Evolutionary conservation across 1,140 invertebrate species (phyloP), one percentile per base, ranked within the genome.

Genomic region (Drosophila varians): DNA sequence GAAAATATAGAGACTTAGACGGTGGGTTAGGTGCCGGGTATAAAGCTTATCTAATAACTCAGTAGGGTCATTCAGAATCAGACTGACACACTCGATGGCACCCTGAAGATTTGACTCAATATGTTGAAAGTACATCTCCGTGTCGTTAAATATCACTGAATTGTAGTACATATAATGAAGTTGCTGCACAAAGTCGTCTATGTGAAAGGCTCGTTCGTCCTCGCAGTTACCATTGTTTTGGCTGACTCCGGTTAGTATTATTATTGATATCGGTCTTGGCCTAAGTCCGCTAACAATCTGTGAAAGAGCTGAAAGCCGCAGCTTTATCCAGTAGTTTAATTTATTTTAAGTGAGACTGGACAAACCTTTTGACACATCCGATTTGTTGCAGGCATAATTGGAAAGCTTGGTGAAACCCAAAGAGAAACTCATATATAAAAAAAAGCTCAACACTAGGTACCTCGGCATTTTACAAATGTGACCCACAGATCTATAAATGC

Each of bases 1-100:
- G 47, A 91, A 91, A 53, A 91, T 87, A 28, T 84, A 91, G 6
- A 91, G 64, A 42, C 82, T 90, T 7, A 91, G 72, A 3, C 90
- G 89, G 62, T 91, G 90, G 9, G 89, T 77, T 6, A 91, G 46
- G 4, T 62, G 73, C 1, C 82, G 75, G 8, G 72, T 58, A 16
- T 70, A 64, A 18, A 91, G 80, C 11, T 55, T 49, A 2, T 52
- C 43, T 6, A 71, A 66, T 2, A 91, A 57, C 45, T 84, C 64
- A 21, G 60, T 47, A 8, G 90, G 90, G 21, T 80, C 51, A 9
- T 72, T 34, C 34, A 91, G 76, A 49, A 91, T 89, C 42, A 91
- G 56, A 61, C 74, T 90, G n/a, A 89, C 74, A 64, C 89, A 88
- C 54, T 90, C 90, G 25, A 88, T 89, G 38, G 84, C 73, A 11